Base-by-base conservation (phyloP, 1,140 invertebrate genomes). In the Ruditapes philippinarum region DNA sequence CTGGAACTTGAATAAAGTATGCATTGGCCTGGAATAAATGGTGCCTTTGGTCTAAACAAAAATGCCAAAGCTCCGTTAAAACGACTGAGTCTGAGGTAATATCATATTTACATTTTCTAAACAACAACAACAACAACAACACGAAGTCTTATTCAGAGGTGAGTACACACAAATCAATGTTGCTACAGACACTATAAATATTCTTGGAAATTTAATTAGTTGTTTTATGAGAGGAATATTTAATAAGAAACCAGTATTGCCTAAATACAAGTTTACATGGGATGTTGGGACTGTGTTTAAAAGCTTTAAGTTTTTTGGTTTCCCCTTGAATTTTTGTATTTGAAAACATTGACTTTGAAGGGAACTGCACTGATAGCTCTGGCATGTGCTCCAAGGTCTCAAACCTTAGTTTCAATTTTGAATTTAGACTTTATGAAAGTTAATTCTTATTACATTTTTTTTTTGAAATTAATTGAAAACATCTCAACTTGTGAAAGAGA, bases 1-100 rank as follows among this genome's bases (percentile, higher is more conserved):
- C 42, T 17, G 62, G 85, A 45, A 91, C 86, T 31, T 57, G 38
- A 1, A 85, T 80, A 54, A 80, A 89, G 45, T 88, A 91, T 81
- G 49, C 76, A 9, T 54, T 54, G 51, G 42, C 31, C 0, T 91
- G 90, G 82, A 42, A 19, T 40, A 60, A 51, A 36, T 89, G 86
- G 87, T 62, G 33, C 12, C 25, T 89, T 89, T 89, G 90, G 86
- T 89, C 86, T 82, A 0, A 31, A 65, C 11, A 40, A 82, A 25
- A 73, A 45, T 28, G 76, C 28, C n/a, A 54, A 14, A 73, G 82
- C 89, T 51, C 86, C 62, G 28, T 81, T 86, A 40, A 17, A 42
- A 54, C 78, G 4, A 33, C 54, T 87, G 79, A 74, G 65, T 68
- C 40, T 19, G 31, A 25, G 31, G 74, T 87, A 45, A 31, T 85